Base-by-base conservation (phyloP, 1,140 invertebrate species). In the Plutomurus gul region DNA sequence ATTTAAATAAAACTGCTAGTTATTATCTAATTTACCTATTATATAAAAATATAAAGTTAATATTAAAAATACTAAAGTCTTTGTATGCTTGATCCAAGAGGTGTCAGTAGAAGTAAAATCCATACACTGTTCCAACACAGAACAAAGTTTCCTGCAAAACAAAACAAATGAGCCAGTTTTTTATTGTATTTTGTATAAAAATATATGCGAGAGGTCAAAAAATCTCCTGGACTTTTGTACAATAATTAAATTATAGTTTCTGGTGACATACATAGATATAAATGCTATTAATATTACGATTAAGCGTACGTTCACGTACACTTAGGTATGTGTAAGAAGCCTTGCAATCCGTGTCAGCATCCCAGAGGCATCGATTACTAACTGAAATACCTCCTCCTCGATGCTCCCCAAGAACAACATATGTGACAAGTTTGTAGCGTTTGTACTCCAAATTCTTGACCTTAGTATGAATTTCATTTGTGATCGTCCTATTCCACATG, bases 301-400 rank as follows among this genome's bases (percentile, higher is more conserved):
- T n/a, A n/a, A n/a, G n/a, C n/a, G n/a, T 47, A 27, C 8, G 33
- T 46, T n/a, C 4, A 56, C 43, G 13, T 76, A 81, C 76, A 79
- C 76, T 78, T 0, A 22, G 43, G 79, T 86, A 88, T 49, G 87
- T 86, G 80, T 87, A 87, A 77, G 87, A 86, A 25, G 87, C 86
- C 83, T 86, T 87, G 73, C 86, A 88, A 79, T 89, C 88, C 65
- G 88, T 87, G 75, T 89, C 87, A 18, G 87, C 86, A 80, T 89
- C 88, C 88, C 88, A 89, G 70, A 88, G 86, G 82, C 88, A 88
- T 81, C 87, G 75, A 76, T 86, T 87, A 10, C 85, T 86, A 85
- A 87, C 86, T 0, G 87, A 87, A n/a, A 88, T 85, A 47, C 87
- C 87, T 81, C 87, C 85, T 60, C 88, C 88, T 82, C 86, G 81